phyloP scores from a whole-genome alignment of 2,113 vertebrate species.

The Boulengerochromis microlepis region DNA sequence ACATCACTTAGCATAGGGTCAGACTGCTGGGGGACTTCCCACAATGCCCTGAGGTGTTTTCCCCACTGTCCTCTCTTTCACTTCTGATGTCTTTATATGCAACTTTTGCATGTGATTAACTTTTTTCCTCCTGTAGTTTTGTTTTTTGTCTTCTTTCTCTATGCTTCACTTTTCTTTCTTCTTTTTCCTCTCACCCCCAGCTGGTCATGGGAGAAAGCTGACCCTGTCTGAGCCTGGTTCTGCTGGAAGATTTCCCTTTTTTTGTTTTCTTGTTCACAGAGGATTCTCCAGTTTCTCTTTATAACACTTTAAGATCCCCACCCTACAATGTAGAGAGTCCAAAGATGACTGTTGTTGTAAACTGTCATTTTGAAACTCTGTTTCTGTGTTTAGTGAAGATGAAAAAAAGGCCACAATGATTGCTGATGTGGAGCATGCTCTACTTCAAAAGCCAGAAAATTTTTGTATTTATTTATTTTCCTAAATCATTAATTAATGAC shows the following conservation, averaged over 20 bases:
- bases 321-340: neutral
- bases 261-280: neutral
- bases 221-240: neutral
- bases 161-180: neutral
- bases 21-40: neutral
- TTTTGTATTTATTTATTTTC: neutral
- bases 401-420: neutral
- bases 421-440: neutral
- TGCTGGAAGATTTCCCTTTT: neutral
- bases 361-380: neutral
- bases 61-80: neutral
- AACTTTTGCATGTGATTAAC: neutral
- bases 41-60: neutral
- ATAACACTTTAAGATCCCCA: neutral
- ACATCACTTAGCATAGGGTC: neutral
- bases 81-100: neutral
- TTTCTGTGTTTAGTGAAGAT: neutral
- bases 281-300: neutral
- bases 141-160: neutral
- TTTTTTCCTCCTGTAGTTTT: neutral
- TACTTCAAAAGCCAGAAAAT: neutral
- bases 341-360: neutral
- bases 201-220: neutral
- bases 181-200: neutral
- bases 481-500: neutral